Percentiles rank a stretch among this genome's conserved stretches.
Evolutionary conservation across 2,888 invertebrate species (phyloP).

Genomic region (Calephelis perditalis): DNA sequence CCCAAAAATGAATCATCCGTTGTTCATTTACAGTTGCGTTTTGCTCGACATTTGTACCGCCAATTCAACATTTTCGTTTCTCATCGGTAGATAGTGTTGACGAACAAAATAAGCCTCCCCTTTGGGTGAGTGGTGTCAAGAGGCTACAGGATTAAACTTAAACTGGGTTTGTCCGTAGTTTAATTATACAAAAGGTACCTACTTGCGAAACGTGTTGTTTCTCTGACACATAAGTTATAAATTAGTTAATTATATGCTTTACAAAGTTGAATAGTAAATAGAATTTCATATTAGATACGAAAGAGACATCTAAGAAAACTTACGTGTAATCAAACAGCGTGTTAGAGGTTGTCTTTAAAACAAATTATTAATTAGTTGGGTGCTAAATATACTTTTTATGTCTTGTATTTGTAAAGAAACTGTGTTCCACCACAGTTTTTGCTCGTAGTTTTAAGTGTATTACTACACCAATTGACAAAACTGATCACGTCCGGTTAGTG

Average conservation of each 20-base stretch:
- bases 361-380: too few species aligned
- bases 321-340: not conserved
- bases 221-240: conserved; percentile 58
- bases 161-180: conserved; percentile 73
- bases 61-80: conserved; percentile 59
- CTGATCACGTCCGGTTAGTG: too few species aligned
- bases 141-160: conserved; percentile 77
- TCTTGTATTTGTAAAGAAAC: too few species aligned
- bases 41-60: conserved; percentile 50
- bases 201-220: conserved; percentile 55
- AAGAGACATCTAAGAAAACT: conserved; percentile 34
- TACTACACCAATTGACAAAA: too few species aligned
- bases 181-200: conserved; percentile 74
- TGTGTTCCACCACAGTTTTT: too few species aligned
- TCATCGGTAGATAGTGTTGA: conserved; percentile 72
- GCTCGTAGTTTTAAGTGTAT: too few species aligned
- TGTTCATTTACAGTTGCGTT: conserved; percentile 52
- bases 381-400: too few species aligned
- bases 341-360: too few species aligned
- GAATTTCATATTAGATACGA: conserved; percentile 59
- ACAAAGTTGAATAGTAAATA: conserved; percentile 54
- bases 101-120: conserved; percentile 75
- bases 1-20: conserved; percentile 51
- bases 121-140: conserved; percentile 70
- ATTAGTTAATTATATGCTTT: conserved; percentile 68